phyloP scores from a whole-genome alignment of 2,888 invertebrate genomes.

The Ischnura elegans region DNA sequence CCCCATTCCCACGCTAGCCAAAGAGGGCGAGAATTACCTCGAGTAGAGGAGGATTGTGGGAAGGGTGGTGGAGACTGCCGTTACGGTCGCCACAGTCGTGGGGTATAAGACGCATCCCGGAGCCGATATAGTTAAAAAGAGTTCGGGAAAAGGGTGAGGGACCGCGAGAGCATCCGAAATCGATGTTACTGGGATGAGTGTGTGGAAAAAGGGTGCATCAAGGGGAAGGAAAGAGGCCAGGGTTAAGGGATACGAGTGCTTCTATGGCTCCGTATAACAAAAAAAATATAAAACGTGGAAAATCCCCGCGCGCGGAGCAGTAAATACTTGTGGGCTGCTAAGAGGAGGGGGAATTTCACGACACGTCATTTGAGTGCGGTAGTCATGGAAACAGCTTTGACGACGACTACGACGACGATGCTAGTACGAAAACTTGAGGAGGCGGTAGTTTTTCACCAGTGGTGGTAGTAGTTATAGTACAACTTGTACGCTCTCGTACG shows the following conservation, averaged over 20 bases:
- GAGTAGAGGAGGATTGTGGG: not conserved
- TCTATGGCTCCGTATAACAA: no score
- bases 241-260: not conserved
- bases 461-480: not conserved
- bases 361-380: not conserved
- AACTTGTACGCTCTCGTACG: not conserved
- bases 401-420: no score
- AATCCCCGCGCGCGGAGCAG: not conserved
- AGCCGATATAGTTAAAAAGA: not conserved
- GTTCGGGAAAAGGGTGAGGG: not conserved
- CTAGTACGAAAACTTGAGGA: not conserved
- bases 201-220: not conserved
- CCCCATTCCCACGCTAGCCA: no score
- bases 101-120: no score
- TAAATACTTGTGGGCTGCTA: not conserved
- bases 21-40: not conserved
- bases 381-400: not conserved
- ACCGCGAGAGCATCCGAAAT: conserved; percentile 5
- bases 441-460: not conserved
- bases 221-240: not conserved
- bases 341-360: not conserved
- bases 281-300: not conserved
- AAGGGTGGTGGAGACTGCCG: no score
- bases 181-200: not conserved
- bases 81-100: not conserved